These are phyloP conservation scores for Terrapene triunguis DNA, from an alignment of 2,113 vertebrate species.

Conservation along the genomic window DNA sequence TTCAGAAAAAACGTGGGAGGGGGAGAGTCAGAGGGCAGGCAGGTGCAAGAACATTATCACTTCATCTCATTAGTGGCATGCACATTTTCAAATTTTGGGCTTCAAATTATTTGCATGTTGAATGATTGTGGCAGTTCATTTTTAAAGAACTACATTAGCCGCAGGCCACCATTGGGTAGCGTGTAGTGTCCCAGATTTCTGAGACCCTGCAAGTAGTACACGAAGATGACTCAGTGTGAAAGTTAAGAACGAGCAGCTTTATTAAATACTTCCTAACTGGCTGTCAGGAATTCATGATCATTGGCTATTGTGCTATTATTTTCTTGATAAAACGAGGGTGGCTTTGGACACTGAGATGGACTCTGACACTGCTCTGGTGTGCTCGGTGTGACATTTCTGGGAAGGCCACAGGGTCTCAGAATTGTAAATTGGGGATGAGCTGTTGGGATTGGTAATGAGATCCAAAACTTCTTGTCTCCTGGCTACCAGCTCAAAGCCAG, in stretches of 20 bases:
- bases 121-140: rapidly evolving
- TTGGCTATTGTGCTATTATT: not conserved
- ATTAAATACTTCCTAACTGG: not conserved
- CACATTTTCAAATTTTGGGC: not conserved
- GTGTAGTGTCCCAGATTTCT: not conserved
- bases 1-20: not conserved
- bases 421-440: not conserved
- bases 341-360: not conserved
- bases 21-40: not conserved
- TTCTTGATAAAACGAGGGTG: not conserved
- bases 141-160: not conserved
- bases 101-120: not conserved
- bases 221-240: not conserved
- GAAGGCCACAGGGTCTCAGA: not conserved
- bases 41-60: not conserved
- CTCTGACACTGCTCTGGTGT: not conserved
- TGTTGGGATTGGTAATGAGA: not conserved
- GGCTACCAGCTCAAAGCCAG: not conserved
- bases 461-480: not conserved
- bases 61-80: not conserved
- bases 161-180: not conserved
- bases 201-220: not conserved
- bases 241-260: not conserved
- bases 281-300: not conserved
- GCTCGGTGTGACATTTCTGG: not conserved